Evolutionary conservation across 2,797 vertebrate species (phyloP).

Genomic region (Lates japonicus): DNA sequence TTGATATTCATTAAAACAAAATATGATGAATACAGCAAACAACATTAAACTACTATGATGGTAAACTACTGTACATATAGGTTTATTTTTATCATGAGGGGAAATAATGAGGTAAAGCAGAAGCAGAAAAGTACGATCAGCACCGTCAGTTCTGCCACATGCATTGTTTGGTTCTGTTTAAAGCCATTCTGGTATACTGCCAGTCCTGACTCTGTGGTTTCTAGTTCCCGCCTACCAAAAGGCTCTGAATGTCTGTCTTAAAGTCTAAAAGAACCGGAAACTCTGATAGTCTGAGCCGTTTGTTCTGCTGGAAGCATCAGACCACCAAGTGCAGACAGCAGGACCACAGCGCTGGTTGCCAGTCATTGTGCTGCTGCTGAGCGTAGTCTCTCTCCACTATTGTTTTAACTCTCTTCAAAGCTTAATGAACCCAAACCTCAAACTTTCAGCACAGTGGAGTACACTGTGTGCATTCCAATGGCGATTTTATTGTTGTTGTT

Average conservation of each 20-base stretch:
- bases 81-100: not conserved
- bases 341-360: slow-evolving; percentile 42
- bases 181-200: slow-evolving; percentile 2
- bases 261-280: slow-evolving; percentile 1
- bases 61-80: not conserved
- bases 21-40: not conserved
- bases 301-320: slow-evolving; percentile 33
- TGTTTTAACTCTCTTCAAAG: slow-evolving; percentile 53
- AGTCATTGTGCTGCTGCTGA: slow-evolving; percentile 48
- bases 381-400: slow-evolving; percentile 40
- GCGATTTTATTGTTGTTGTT: slow-evolving; percentile 38
- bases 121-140: slow-evolving; percentile 16
- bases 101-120: not conserved
- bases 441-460: slow-evolving; percentile 31
- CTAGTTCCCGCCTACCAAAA: not conserved
- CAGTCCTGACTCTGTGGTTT: slow-evolving; percentile 20
- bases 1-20: not conserved
- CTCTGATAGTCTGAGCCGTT: slow-evolving; percentile 6
- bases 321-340: slow-evolving; percentile 45
- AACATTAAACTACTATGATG: not conserved
- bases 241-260: not conserved
- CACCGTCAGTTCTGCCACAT: slow-evolving; percentile 11
- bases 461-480: slow-evolving; percentile 39
- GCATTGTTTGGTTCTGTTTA: slow-evolving; percentile 25
- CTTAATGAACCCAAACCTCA: slow-evolving; percentile 60